Evolutionary conservation across 2,797 vertebrate genomes (phyloP).

Genomic region (Zenarchopterus dispar): DNA sequence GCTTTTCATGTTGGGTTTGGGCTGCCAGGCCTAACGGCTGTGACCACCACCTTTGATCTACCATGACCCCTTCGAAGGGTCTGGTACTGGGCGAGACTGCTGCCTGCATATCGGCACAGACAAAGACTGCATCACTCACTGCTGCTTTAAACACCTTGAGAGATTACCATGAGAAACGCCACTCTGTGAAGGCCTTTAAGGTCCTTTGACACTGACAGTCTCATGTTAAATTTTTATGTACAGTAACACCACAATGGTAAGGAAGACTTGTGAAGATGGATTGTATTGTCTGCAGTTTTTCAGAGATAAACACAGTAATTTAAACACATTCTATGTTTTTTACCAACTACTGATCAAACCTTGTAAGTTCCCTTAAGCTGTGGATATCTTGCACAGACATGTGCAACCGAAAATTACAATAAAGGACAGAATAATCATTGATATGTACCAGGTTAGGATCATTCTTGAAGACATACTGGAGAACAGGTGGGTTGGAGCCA

Average conservation of each 20-base stretch:
- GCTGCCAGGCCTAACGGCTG: conserved; percentile 85
- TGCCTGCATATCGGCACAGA: conserved; percentile 69
- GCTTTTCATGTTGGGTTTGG: conserved; percentile 86
- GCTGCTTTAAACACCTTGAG: conserved; percentile 77
- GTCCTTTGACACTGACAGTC: conserved; percentile 57
- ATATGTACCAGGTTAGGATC: too few relatives aligned
- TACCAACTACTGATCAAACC: too few relatives aligned
- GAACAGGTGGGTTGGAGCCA: too few relatives aligned
- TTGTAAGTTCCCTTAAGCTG: too few relatives aligned
- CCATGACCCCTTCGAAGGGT: conserved; percentile 81
- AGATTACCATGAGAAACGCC: conserved; percentile 70
- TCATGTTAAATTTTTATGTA: conserved; percentile 54
- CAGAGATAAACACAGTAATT: rapidly evolving
- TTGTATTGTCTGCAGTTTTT: too few relatives aligned
- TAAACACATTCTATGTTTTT: too few relatives aligned
- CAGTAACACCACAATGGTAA: conserved; percentile 27
- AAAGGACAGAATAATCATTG: too few relatives aligned
- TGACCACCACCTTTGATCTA: conserved; percentile 89
- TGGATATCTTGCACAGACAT: too few relatives aligned
- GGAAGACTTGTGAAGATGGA: not conserved
- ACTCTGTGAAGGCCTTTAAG: conserved; percentile 56
- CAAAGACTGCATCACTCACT: conserved; percentile 80
- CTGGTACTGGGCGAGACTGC: conserved; percentile 71
- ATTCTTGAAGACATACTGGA: too few relatives aligned
- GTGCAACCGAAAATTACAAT: too few relatives aligned